Evolutionary conservation across 2,888 invertebrate species (phyloP).

Genomic region (Rhogogaster chlorosoma): DNA sequence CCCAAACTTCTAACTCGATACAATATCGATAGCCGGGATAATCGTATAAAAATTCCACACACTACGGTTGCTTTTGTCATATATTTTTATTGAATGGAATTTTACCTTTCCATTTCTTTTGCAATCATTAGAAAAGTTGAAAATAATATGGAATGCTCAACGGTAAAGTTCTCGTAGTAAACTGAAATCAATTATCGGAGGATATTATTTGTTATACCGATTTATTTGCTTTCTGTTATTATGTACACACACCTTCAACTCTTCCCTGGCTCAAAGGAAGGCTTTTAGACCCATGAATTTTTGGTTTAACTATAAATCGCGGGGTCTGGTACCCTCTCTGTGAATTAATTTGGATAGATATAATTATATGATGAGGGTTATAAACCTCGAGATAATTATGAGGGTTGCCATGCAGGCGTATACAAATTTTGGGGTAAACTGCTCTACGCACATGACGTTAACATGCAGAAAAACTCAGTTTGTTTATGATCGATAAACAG

Average conservation of each 20-base stretch:
- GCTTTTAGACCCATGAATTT: neutral
- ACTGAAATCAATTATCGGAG: neutral
- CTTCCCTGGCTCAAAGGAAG: neutral
- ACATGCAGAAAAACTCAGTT: neutral
- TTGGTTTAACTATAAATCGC: neutral
- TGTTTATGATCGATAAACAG: neutral
- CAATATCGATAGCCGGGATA: neutral
- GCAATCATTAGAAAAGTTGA: neutral
- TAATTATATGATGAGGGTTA: neutral
- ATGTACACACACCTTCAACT: neutral
- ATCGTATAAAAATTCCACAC: slow-evolving; percentile 29
- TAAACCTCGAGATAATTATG: neutral
- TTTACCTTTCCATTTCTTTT: slow-evolving; percentile 78
- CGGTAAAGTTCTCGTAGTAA: neutral
- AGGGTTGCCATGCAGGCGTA: neutral
- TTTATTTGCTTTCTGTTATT: neutral
- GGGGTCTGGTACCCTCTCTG: neutral
- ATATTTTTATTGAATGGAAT: slow-evolving; percentile 55
- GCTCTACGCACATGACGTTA: neutral
- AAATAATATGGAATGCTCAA: slow-evolving; percentile 21
- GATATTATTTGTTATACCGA: neutral
- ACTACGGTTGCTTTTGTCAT: neutral
- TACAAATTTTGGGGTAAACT: neutral
- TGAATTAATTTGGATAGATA: neutral
- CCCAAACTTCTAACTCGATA: neutral